Percentiles rank a stretch among this genome's conserved stretches.
phyloP scores from a whole-genome alignment of 2,797 vertebrate species.

The Microtus californicus region DNA sequence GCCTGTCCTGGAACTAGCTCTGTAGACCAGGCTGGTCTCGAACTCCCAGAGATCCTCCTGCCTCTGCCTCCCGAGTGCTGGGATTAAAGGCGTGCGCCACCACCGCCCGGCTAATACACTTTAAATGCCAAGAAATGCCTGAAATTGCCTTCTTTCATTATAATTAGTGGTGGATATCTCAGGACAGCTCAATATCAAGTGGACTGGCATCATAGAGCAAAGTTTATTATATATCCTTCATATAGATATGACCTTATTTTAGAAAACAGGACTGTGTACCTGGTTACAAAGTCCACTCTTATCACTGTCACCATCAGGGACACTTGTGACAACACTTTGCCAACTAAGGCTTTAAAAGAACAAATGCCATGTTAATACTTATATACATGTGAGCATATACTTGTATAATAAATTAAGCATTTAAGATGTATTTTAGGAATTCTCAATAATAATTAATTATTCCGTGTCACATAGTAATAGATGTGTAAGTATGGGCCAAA shows the following conservation, averaged over 20 bases:
- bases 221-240: neutral
- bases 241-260: neutral
- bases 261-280: neutral
- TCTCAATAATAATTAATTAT: slow-evolving; percentile 5
- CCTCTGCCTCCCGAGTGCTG: too few species aligned
- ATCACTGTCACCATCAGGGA: neutral
- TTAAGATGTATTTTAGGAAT: slow-evolving; percentile 18
- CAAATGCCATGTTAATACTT: slow-evolving; percentile 30
- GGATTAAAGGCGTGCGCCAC: too few species aligned
- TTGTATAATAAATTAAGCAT: neutral
- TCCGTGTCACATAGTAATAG: neutral
- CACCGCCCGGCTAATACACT: too few species aligned
- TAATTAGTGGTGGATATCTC: neutral
- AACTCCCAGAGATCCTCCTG: too few species aligned
- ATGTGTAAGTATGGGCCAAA: neutral
- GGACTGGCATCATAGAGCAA: neutral
- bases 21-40: too few species aligned
- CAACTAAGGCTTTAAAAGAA: slow-evolving; percentile 34
- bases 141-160: neutral
- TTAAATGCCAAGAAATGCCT: neutral
- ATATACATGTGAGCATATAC: neutral
- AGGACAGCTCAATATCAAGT: neutral
- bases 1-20: too few species aligned
- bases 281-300: neutral
- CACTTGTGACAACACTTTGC: neutral